phyloP scores from a whole-genome alignment of 2,797 vertebrate genomes.

The Amblyopsis hoosieri region DNA sequence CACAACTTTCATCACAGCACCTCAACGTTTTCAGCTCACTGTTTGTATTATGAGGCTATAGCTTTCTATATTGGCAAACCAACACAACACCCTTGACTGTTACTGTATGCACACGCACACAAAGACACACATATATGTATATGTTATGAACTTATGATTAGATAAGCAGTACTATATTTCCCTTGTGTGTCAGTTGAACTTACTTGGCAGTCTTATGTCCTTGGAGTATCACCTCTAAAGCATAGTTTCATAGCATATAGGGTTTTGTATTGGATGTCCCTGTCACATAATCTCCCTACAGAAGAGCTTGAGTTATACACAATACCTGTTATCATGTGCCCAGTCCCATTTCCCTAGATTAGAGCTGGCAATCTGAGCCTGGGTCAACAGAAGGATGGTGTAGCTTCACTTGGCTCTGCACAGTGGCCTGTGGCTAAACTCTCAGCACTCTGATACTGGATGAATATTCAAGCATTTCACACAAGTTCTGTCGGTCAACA shows the following conservation, averaged over 20 bases:
- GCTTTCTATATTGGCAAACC: too few relatives aligned
- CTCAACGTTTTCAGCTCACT: too few relatives aligned
- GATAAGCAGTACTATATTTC: too few relatives aligned
- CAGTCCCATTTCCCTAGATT: conserved; percentile 56
- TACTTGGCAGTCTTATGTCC: background rate
- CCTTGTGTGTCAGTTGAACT: too few relatives aligned
- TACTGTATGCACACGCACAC: background rate
- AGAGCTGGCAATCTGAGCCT: conserved; percentile 42
- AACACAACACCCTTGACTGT: too few relatives aligned
- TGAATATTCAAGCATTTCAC: conserved; percentile 67
- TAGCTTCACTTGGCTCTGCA: conserved; percentile 61
- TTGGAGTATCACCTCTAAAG: background rate
- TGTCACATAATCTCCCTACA: conserved; percentile 32
- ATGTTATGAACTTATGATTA: too few relatives aligned
- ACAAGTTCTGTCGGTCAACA: conserved; percentile 47
- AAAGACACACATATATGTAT: background rate
- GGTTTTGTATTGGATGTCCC: conserved; percentile 27
- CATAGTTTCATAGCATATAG: background rate
- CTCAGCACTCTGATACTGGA: conserved; percentile 54
- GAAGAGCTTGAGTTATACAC: conserved; percentile 47
- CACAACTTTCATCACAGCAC: too few relatives aligned
- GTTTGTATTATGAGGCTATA: too few relatives aligned
- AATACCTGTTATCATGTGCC: conserved; percentile 52
- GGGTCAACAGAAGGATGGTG: conserved; percentile 54
- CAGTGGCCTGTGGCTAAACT: conserved; percentile 53